phyloP scores from a whole-genome alignment of 2,113 vertebrate species.

The Pelvicachromis taeniatus region DNA sequence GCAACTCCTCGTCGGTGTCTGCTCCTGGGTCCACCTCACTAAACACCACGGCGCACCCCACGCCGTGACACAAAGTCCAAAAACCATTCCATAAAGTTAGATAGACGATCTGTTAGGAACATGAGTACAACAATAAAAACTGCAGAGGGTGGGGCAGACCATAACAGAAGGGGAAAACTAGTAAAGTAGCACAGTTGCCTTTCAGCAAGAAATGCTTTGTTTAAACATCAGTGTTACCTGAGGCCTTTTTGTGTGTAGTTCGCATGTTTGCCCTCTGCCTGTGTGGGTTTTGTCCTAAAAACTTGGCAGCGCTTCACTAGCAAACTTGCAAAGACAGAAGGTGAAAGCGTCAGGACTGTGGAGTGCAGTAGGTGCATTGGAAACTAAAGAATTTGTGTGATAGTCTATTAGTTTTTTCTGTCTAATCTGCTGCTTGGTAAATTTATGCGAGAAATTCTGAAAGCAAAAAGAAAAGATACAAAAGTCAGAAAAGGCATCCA shows the following conservation, averaged over 20 bases:
- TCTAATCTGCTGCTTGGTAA: neutral
- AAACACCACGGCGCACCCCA: no score
- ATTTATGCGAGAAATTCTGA: neutral
- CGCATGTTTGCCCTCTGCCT: neutral
- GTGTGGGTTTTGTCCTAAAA: neutral
- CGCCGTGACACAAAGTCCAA: no score
- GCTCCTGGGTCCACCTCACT: no score
- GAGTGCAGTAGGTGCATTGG: neutral
- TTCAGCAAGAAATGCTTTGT: neutral
- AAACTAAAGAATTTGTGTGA: neutral
- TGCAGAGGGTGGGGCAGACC: neutral
- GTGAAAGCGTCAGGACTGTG: neutral
- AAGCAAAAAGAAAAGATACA: neutral
- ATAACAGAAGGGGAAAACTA: neutral
- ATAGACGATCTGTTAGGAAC: neutral
- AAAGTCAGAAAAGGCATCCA: neutral
- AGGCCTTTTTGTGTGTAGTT: neutral
- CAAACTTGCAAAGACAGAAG: neutral
- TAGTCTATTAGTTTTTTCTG: neutral
- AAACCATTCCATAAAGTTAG: neutral
- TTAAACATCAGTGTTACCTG: neutral
- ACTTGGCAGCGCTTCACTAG: neutral
- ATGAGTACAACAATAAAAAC: neutral
- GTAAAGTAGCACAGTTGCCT: neutral
- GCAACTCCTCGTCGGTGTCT: no score